Percentiles rank a stretch among this genome's conserved stretches.
Conservation (phyloP, 2,888 invertebrate genomes). For the Dichetophora obliterata region DNA sequence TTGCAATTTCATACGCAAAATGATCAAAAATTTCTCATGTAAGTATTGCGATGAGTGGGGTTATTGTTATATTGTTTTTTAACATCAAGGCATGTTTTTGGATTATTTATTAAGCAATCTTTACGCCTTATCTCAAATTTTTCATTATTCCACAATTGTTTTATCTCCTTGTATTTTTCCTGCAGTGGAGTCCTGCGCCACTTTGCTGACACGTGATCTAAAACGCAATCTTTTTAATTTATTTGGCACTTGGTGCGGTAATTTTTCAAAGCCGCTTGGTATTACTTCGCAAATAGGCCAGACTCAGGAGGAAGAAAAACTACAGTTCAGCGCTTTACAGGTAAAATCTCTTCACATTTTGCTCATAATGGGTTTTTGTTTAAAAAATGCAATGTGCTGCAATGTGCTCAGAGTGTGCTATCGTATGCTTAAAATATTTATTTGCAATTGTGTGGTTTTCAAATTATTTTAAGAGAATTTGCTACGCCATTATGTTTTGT, state of each 20-base stretch:
- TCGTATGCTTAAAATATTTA: too few species aligned
- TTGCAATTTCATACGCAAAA: slow-evolving; percentile 92
- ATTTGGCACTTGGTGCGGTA: slow-evolving; percentile 95
- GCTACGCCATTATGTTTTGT: too few species aligned
- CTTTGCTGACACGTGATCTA: slow-evolving; percentile 87
- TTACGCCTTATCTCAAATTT: too few species aligned
- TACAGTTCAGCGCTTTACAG: slow-evolving; percentile 76
- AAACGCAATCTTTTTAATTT: slow-evolving; percentile 89
- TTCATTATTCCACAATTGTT: slow-evolving; percentile 24
- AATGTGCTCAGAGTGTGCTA: too few species aligned
- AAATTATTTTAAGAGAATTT: too few species aligned
- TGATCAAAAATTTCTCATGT: slow-evolving; percentile 94
- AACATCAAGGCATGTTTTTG: neutral
- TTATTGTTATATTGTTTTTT: neutral
- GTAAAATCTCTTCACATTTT: slow-evolving; percentile 57
- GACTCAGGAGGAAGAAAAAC: slow-evolving; percentile 72
- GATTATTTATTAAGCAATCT: neutral
- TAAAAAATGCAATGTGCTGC: neutral
- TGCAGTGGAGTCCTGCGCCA: slow-evolving; percentile 87
- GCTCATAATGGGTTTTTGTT: neutral
- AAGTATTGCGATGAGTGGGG: slow-evolving; percentile 71
- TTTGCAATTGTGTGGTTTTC: too few species aligned
- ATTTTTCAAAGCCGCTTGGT: slow-evolving; percentile 81
- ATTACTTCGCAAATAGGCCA: slow-evolving; percentile 68
- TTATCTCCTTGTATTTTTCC: slow-evolving; percentile 27